phyloP scores from a whole-genome alignment of 92 coral and sea anemone species.

The Heliopora coerulea region DNA sequence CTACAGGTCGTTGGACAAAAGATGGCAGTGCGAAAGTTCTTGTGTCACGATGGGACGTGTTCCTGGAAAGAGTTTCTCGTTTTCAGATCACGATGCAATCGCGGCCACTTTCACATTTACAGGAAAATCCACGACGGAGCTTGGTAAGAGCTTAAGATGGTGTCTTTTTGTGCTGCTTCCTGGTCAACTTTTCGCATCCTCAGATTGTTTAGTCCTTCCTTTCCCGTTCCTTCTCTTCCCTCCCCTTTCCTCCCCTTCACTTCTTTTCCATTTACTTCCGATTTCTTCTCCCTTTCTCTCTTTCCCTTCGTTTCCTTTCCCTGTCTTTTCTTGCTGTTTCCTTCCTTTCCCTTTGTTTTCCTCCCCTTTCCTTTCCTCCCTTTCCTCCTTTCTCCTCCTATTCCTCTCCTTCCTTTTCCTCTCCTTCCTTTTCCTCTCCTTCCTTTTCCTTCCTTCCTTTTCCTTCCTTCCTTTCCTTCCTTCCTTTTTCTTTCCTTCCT shows the following conservation, averaged over 20 bases:
- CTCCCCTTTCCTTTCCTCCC: constrained; percentile 34
- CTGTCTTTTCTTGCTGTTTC: constrained; percentile 19
- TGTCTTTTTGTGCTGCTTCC: background rate
- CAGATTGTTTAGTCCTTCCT: background rate
- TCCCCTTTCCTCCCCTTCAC: constrained; percentile 27
- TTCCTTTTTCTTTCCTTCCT: constrained; percentile 33
- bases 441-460: constrained; percentile 1
- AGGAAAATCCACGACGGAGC: background rate
- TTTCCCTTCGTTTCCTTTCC: constrained; percentile 7
- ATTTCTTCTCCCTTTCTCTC: constrained; percentile 19
- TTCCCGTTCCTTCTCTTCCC: constrained; percentile 23
- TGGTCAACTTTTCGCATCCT: constrained; percentile 5
- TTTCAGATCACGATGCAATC: constrained; percentile 88
- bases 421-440: constrained; percentile 12
- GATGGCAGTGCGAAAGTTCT: constrained; percentile 60
- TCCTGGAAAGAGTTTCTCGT: constrained; percentile 75
- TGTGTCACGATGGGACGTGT: constrained; percentile 77
- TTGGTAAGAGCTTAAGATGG: background rate
- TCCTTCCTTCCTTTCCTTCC: constrained; percentile 23
- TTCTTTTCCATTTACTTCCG: constrained; percentile 14
- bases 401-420: constrained; percentile 24
- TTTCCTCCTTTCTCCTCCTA: constrained; percentile 19
- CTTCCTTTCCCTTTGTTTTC: constrained; percentile 23
- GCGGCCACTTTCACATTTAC: constrained; percentile 62
- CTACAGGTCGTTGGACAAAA: constrained; percentile 54